Percentiles rank a stretch among this genome's conserved stretches.
Conservation (phyloP, 2,888 invertebrate species). For the Danaus chrysippus region DNA sequence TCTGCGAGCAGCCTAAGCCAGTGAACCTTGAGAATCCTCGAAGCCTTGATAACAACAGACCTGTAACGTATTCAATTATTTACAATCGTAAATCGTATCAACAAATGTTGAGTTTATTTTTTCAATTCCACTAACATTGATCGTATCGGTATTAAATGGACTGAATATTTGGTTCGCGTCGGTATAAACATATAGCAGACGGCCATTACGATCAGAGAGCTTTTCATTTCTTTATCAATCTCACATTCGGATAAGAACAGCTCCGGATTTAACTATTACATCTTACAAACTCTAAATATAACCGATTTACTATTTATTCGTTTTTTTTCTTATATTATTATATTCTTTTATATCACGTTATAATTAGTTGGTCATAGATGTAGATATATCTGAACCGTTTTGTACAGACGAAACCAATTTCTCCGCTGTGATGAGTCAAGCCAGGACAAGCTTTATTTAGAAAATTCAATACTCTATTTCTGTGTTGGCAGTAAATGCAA, state of each 20-base stretch:
- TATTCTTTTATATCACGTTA: no score
- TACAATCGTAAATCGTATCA: conserved; percentile 60
- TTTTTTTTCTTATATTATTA: no score
- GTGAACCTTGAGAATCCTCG: conserved; percentile 34
- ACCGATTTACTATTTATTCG: not conserved
- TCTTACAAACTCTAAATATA: conserved; percentile 1
- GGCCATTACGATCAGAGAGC: conserved; percentile 46
- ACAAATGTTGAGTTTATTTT: conserved; percentile 62
- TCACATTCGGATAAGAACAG: not conserved
- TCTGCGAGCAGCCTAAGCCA: no score
- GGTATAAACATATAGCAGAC: conserved; percentile 37
- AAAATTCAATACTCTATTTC: conserved; percentile 5
- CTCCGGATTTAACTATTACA: conserved; percentile 9
- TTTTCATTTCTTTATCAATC: conserved; percentile 29
- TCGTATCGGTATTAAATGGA: conserved; percentile 41
- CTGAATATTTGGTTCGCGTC: conserved; percentile 39
- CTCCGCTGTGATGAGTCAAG: not conserved
- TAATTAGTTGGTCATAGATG: no score
- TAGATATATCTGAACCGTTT: no score
- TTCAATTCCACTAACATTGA: conserved; percentile 53
- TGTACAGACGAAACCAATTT: not conserved
- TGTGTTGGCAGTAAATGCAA: not conserved
- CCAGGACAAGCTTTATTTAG: conserved; percentile 3
- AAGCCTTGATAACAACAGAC: conserved; percentile 40
- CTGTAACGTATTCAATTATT: conserved; percentile 57